Conservation (phyloP, 2,888 invertebrate species). For the Troides oblongomaculatus region DNA sequence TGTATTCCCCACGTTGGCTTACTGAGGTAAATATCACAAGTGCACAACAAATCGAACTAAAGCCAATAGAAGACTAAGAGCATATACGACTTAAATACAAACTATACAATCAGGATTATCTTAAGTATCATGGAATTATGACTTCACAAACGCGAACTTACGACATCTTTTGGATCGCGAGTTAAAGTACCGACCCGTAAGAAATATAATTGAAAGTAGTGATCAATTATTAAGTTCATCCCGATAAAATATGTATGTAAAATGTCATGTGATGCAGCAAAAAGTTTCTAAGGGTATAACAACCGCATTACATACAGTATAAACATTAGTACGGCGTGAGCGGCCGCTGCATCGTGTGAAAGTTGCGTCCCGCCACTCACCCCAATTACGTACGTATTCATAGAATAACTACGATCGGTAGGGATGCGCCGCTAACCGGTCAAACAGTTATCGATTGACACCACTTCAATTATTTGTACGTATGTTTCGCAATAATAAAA, state of each 20-base stretch:
- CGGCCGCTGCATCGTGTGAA: constrained; percentile 65
- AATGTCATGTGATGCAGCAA: constrained; percentile 35
- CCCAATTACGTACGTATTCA: constrained; percentile 69
- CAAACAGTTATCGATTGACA: constrained; percentile 27
- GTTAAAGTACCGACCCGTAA: too few species aligned
- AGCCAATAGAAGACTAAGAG: too few species aligned
- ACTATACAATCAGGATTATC: too few species aligned
- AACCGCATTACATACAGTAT: constrained; percentile 32
- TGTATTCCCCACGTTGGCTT: too few species aligned
- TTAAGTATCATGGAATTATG: too few species aligned
- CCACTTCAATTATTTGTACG: not conserved
- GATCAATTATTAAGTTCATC: not conserved
- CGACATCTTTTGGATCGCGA: too few species aligned
- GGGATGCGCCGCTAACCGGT: constrained; percentile 36
- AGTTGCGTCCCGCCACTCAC: constrained; percentile 62
- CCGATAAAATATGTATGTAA: constrained; percentile 2
- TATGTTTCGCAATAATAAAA: not conserved
- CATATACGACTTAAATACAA: too few species aligned
- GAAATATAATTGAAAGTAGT: not conserved
- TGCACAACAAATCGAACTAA: too few species aligned
- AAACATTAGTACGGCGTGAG: constrained; percentile 37
- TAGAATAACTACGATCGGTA: constrained; percentile 56
- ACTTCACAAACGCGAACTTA: too few species aligned
- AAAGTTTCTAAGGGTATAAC: constrained; percentile 30
- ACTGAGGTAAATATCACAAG: too few species aligned